These are phyloP conservation scores for Meriones psammophilus DNA, from an alignment of 2,797 vertebrate genomes.

Conservation along the genomic window DNA sequence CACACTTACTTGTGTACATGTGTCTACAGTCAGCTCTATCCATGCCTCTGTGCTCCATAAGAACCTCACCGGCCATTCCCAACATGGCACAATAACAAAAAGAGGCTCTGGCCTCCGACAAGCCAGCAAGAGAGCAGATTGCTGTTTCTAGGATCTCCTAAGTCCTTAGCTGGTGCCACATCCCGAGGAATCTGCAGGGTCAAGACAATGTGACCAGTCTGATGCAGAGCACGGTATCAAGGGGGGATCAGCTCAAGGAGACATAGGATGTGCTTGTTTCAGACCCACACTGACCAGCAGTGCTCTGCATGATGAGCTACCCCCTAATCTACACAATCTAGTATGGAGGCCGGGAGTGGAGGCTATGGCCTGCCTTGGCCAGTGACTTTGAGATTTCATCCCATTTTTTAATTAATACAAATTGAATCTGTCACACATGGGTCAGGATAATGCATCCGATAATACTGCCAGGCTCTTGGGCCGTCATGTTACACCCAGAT, in stretches of 20 bases:
- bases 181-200: neutral
- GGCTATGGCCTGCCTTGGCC: neutral
- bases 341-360: neutral
- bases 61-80: neutral
- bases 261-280: neutral
- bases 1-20: neutral
- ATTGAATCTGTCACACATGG: neutral
- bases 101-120: neutral
- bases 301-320: accelerated
- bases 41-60: neutral
- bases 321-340: accelerated
- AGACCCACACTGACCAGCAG: neutral
- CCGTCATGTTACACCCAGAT: neutral
- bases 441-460: neutral
- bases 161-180: neutral
- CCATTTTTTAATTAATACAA: neutral
- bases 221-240: neutral
- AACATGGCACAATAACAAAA: neutral
- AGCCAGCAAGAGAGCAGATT: neutral
- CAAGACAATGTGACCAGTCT: neutral
- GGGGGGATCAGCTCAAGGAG: no score
- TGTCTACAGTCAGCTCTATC: neutral
- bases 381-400: neutral
- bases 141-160: neutral
- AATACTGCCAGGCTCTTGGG: neutral